Evolutionary conservation across 30 jellyfish, hydroid and myxozoan species (phyloP), one percentile per base, ranked within the genome.

Genomic region (Chrysaora quinquecirrha): DNA sequence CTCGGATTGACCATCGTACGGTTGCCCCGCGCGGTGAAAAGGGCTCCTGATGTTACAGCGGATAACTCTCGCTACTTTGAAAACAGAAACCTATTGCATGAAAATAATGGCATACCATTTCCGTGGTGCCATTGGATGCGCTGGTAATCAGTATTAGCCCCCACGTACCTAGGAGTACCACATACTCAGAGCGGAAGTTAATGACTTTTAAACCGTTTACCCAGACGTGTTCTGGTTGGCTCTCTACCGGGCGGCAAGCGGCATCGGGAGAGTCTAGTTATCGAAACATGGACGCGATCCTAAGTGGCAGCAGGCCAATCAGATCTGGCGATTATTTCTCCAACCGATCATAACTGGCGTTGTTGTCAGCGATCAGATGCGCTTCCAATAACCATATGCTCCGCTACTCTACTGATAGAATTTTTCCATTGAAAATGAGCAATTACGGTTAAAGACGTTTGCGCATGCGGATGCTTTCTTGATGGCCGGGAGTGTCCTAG

Each of bases 291-390:
- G 90, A 80, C 72, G 72, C 78, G 90, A 80, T 80, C 90, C 90
- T 80, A 80, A 56, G 58, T 64, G 90, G 90, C 80, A 78, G 64
- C 90, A 48, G 84, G 77, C 90, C 64, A 32, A 50, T 80, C 72
- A 80, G 90, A 80, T 80, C 90, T 64, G 90, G 90, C 83, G 90
- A 80, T 80, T 80, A 80, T 19, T 46, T 80, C 90, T 80, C 90
- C 25, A 80, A 80, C 90, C 90, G 90, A 80, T 80, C 90, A 80
- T 80, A 80, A 80, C 71, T 56, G 21, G 84, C 84, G 90, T 79
- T 47, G 90, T 38, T 80, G 90, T 80, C 90, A 52, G 69, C 90
- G 84, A 80, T 80, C 90, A 80, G 52, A 72, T 80, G 90, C 90
- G 90, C 90, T 65, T 80, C 90, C 90, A 33, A 1, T 47, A 4